These are phyloP conservation scores for Pelvicachromis taeniatus DNA, from an alignment of 2,113 vertebrate genomes.

Conservation along the genomic window DNA sequence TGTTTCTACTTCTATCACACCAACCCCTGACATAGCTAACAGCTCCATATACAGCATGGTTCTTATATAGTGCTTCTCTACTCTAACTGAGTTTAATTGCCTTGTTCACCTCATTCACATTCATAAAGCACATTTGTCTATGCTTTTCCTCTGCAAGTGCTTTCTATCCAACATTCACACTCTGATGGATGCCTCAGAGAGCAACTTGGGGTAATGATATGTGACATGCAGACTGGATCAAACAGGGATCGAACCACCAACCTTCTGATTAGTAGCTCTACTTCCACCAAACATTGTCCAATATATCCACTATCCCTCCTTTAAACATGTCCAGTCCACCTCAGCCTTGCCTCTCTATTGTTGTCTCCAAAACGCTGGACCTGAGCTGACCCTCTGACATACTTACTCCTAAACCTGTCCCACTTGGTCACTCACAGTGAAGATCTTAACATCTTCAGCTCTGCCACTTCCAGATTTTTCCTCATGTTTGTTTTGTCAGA, in stretches of 20 bases:
- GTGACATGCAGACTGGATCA: not conserved
- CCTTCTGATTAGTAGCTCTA: not conserved
- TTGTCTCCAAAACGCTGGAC: not conserved
- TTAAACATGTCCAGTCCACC: not conserved
- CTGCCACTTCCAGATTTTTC: not conserved
- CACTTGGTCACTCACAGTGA: too few relatives aligned
- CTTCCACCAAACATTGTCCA: not conserved
- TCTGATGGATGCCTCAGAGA: not conserved
- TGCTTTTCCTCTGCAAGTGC: not conserved
- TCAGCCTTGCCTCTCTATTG: not conserved
- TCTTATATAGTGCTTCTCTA: not conserved
- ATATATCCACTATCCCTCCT: not conserved
- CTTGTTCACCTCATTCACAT: not conserved
- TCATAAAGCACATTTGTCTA: not conserved
- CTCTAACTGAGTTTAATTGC: not conserved
- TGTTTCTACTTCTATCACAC: not conserved
- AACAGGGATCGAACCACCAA: not conserved
- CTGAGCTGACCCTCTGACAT: not conserved
- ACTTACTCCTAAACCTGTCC: too few relatives aligned
- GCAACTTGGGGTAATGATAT: not conserved
- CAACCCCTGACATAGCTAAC: not conserved
- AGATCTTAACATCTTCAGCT: not conserved
- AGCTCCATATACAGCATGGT: not conserved
- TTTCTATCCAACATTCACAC: not conserved
- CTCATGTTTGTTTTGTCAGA: not conserved